phyloP scores from a whole-genome alignment of 2,888 invertebrate species.

The Crossocerus cetratus region DNA sequence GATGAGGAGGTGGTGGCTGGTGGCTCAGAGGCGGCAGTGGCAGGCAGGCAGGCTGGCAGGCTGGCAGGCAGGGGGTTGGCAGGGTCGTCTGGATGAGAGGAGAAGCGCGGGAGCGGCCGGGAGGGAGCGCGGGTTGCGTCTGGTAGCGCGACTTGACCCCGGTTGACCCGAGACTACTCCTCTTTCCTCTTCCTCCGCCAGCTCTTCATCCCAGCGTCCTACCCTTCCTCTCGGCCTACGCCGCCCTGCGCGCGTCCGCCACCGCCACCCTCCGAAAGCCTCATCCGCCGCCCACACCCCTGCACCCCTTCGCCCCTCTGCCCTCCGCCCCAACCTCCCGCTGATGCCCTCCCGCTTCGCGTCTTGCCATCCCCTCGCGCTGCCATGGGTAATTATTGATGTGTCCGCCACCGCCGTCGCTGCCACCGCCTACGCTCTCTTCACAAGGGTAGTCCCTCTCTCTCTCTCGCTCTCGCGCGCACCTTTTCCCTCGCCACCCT shows the following conservation, averaged over 20 bases:
- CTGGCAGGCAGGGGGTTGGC: constrained; percentile 33
- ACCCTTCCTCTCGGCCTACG: constrained; percentile 41
- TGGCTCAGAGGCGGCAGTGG: constrained; percentile 5
- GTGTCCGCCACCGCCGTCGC: constrained; percentile 72
- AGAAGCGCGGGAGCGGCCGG: constrained; percentile 56
- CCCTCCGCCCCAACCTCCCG: constrained; percentile 52
- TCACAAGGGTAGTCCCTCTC: constrained; percentile 32
- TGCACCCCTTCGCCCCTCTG: constrained; percentile 52
- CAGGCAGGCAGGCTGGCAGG: constrained; percentile 17
- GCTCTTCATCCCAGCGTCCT: constrained; percentile 51
- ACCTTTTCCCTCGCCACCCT: too few relatives aligned
- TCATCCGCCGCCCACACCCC: constrained; percentile 42
- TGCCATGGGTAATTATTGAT: constrained; percentile 76
- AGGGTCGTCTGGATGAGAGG: constrained; percentile 59
- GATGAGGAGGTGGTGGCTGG: constrained; percentile 25
- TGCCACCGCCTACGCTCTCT: constrained; percentile 57
- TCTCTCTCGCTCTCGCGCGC: neutral
- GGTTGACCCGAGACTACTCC: constrained; percentile 74
- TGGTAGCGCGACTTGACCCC: constrained; percentile 77
- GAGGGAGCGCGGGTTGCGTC: constrained; percentile 73
- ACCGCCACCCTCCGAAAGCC: constrained; percentile 30
- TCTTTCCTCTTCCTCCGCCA: constrained; percentile 52
- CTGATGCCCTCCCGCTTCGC: constrained; percentile 50
- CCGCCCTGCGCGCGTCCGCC: constrained; percentile 52
- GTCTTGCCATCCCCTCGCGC: constrained; percentile 64